phyloP scores from a whole-genome alignment of 1,140 invertebrate genomes.

The Apocrypta bakeri region DNA sequence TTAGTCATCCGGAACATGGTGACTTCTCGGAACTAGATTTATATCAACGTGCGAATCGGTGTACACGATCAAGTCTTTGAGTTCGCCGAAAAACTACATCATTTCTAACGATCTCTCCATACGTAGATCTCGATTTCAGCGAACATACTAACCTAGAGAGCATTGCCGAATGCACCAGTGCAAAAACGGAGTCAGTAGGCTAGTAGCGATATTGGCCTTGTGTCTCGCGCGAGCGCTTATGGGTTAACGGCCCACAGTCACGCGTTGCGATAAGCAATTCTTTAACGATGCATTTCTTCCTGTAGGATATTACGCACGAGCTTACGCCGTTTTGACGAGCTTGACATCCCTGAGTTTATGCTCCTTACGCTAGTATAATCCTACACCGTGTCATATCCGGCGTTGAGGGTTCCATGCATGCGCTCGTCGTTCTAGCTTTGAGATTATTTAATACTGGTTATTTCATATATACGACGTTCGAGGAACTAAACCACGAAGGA shows the following conservation, averaged over 20 bases:
- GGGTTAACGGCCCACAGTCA: conserved; percentile 61
- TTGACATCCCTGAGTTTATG: too few species aligned
- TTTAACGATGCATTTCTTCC: conserved; percentile 35
- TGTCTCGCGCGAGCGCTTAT: conserved; percentile 40
- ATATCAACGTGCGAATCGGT: too few species aligned
- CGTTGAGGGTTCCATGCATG: too few species aligned
- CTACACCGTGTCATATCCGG: too few species aligned
- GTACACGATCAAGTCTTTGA: too few species aligned
- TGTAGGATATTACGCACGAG: not conserved
- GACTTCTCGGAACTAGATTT: too few species aligned
- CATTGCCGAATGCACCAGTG: not conserved
- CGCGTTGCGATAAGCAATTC: conserved; percentile 43
- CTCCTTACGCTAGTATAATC: too few species aligned
- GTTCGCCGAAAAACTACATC: not conserved
- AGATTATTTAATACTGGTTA: not conserved
- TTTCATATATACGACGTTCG: too few species aligned
- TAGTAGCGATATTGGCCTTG: conserved; percentile 46
- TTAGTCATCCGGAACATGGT: too few species aligned
- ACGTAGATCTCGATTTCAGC: not conserved
- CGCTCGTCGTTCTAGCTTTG: too few species aligned
- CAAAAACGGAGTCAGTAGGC: conserved; percentile 58
- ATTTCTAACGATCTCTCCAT: not conserved
- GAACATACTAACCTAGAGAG: not conserved
- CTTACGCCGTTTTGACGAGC: not conserved
- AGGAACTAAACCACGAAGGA: not conserved